Evolutionary conservation across 1,140 invertebrate species (phyloP), one percentile per base, ranked within the genome.

Genomic region (Pemphigus obesinymphae): DNA sequence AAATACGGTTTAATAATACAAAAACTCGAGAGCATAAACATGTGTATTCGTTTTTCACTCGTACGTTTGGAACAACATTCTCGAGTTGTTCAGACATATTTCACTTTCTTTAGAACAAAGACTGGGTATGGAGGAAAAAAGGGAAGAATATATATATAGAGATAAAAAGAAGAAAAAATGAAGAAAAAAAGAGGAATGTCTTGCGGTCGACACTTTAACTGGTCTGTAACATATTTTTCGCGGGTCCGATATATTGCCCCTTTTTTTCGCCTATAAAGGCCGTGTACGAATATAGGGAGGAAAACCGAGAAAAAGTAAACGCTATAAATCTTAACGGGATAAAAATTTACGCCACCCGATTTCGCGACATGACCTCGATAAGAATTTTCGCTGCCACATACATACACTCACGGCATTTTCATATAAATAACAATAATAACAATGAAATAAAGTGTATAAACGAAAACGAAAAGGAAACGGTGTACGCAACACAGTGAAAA

Each of bases 341-440:
- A 78, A 78, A 78, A 78, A 78, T 78, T 78, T 78, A 78, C 75
- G 75, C 75, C 75, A 34, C 8, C 75, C 53, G 75, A 78, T 61
- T 78, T n/a, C 75, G 26, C 34, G 53, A 78, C 75, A 78, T 78
- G 34, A 78, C 75, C 75, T 78, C 75, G 75, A 78, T 78, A 78
- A 78, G 75, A 78, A 78, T 58, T 78, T 78, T 78, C n/a, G 75
- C 75, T 78, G 50, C 50, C 75, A 78, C 23, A 61, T 61, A 78
- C 75, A 78, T n/a, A 43, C 50, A 76, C n/a, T 78, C 3, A 10
- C 13, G 34, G 48, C 11, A 78, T 78, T 78, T 78, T 78, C 75
- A 58, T 78, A 78, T 78, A 78, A 78, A 78, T 78, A 78, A 78
- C 75, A 78, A 78, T 78, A 78, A 78, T 78, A 78, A 78, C 75